Evolutionary conservation across 2,113 vertebrate species (phyloP), one percentile per base, ranked within the genome.

Genomic region (Strix aluco): DNA sequence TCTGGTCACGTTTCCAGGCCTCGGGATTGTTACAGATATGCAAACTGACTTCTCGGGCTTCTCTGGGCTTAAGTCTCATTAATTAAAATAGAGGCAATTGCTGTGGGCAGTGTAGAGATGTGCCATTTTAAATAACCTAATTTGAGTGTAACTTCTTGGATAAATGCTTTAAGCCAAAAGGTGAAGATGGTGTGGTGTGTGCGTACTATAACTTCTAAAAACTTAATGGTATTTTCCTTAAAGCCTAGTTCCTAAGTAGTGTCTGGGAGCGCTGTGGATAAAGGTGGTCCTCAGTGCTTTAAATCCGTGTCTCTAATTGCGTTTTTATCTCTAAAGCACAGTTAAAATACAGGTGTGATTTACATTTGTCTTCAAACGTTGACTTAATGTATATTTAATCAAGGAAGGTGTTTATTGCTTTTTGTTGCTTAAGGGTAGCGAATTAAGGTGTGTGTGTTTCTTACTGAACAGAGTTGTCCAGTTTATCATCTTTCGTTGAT

Each of bases 301-400:
- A 81, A 55, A 46, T 59, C 0, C 4, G 38, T 86, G 88, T 40
- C 23, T 40, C 10, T 71, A 26, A 11, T 26, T 69, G 16, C 1
- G 0, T 19, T 36, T 54, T 77, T 66, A 8, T 22, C 15, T 44
- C 25, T 84, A 38, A 86, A 95, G 32, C 11, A 30, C 32, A 9
- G 11, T 32, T 73, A 21, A 74, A 73, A 42, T 21, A 7, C 1
- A 0, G 4, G 0, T 36, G 40, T 51, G 49, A 29, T 27, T 71
- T 61, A 9, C 9, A 1, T 9, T 5, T 5, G 3, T 52, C 8
- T 71, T 71, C 47, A 75, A 15, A 40, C 1, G 0, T 14, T 78
- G 44, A 10, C 17, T 73, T 57, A 51, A 40, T 59, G 63, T 29
- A 29, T 8, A 11, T 66, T 57, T 54, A 15, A 19, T n/a, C 15